These are phyloP conservation scores for Hydropsyche betteni DNA, from an alignment of 2,888 invertebrate species.

Conservation along the genomic window DNA sequence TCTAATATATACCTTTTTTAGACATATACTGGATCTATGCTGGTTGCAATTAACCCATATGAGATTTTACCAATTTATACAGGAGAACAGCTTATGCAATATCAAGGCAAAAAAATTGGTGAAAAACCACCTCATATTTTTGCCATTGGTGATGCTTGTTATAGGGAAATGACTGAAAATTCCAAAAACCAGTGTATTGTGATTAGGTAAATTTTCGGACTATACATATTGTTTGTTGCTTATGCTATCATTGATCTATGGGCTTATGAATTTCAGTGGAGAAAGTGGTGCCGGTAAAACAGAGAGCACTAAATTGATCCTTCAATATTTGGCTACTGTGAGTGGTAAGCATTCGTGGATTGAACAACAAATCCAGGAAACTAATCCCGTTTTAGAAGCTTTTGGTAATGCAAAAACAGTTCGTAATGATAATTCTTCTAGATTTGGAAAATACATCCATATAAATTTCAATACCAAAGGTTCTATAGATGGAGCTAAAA, in stretches of 20 bases:
- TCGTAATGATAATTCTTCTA: constrained; percentile 93
- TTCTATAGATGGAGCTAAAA: constrained; percentile 90
- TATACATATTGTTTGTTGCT: constrained; percentile 31
- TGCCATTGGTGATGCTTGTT: constrained; percentile 92
- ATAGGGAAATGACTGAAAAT: constrained; percentile 79
- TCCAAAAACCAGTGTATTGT: constrained; percentile 91
- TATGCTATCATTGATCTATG: constrained; percentile 22
- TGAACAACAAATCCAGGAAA: constrained; percentile 95
- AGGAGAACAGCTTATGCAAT: constrained; percentile 83
- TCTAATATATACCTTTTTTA: constrained; percentile 59
- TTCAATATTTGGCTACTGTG: constrained; percentile 92
- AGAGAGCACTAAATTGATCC: constrained; percentile 92
- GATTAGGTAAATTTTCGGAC: constrained; percentile 73
- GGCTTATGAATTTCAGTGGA: constrained; percentile 72
- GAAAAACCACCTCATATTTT: constrained; percentile 95
- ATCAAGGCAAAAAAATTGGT: constrained; percentile 82
- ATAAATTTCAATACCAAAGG: constrained; percentile 86
- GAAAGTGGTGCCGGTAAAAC: constrained; percentile 97
- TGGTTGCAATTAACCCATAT: constrained; percentile 96
- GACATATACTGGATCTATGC: constrained; percentile 95
- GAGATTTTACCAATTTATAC: constrained; percentile 95
- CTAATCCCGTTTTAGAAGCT: constrained; percentile 96
- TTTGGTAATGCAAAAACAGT: constrained; percentile 98
- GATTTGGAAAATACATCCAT: constrained; percentile 96
- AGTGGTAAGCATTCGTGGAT: constrained; percentile 98